phyloP scores from a whole-genome alignment of 1,140 invertebrate genomes.

The Batillaria attramentaria region DNA sequence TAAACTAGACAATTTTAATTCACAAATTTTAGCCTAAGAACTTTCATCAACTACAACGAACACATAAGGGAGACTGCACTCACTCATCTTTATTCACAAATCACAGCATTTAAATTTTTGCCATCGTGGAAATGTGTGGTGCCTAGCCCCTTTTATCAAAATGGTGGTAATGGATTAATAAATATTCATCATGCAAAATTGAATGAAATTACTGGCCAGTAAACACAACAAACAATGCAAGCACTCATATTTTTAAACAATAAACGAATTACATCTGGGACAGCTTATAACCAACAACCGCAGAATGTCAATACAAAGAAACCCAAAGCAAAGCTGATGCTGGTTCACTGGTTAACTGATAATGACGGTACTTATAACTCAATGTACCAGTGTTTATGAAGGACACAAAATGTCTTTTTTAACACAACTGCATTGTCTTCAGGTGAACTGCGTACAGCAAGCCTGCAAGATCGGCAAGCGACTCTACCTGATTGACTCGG shows the following conservation, averaged over 20 bases:
- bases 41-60: too few relatives aligned
- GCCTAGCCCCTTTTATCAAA: too few relatives aligned
- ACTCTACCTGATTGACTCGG: conserved; percentile 1
- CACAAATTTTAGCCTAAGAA: too few relatives aligned
- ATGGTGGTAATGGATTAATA: too few relatives aligned
- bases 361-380: not conserved
- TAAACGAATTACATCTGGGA: not conserved
- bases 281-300: not conserved
- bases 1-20: too few relatives aligned
- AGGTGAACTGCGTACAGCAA: conserved; percentile 58
- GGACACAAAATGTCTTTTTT: conserved; percentile 5
- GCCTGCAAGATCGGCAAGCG: conserved; percentile 47
- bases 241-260: not conserved
- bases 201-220: too few relatives aligned
- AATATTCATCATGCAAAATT: too few relatives aligned
- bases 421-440: not conserved
- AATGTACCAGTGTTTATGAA: not conserved
- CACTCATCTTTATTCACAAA: too few relatives aligned
- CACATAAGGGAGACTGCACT: too few relatives aligned
- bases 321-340: too few relatives aligned
- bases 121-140: too few relatives aligned
- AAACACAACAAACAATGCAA: not conserved
- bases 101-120: too few relatives aligned
- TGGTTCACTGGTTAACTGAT: not conserved
- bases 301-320: not conserved